Conservation (phyloP, 1,140 invertebrate species). For the Epicauta chinensis region DNA sequence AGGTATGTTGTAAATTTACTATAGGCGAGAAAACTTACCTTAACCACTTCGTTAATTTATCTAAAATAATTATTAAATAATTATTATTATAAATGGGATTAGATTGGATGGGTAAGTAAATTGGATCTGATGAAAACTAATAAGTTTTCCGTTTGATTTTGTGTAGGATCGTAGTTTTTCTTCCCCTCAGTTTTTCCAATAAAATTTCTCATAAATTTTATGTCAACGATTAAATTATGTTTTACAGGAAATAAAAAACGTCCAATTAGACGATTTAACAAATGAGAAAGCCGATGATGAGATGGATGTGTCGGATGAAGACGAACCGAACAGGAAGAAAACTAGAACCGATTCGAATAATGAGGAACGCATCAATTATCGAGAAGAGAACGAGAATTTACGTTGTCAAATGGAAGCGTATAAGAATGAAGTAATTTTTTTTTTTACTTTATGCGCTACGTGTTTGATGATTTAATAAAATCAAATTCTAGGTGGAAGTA, state of each 20-base stretch:
- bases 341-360: conserved; percentile 44
- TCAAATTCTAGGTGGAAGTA: conserved; percentile 51
- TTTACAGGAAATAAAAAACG: conserved; percentile 68
- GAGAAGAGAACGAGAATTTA: conserved; percentile 87
- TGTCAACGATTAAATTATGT: background rate
- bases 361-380: conserved; percentile 44
- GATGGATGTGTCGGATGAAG: conserved; percentile 75
- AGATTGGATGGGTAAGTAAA: too few species aligned
- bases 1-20: too few species aligned
- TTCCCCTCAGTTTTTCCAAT: background rate
- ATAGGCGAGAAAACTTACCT: too few species aligned
- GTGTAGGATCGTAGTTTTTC: background rate
- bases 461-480: background rate
- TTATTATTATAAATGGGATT: too few species aligned
- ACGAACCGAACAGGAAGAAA: conserved; percentile 48
- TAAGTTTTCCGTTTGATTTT: background rate
- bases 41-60: too few species aligned
- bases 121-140: too few species aligned
- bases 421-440: conserved; percentile 71
- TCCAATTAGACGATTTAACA: conserved; percentile 66
- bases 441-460: too few species aligned
- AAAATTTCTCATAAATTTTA: background rate
- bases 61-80: too few species aligned
- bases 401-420: conserved; percentile 90
- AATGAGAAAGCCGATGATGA: conserved; percentile 66